Evolutionary conservation across 2,888 invertebrate genomes (phyloP), one percentile per base, ranked within the genome.

Genomic region (Sinohyriopsis cumingii): DNA sequence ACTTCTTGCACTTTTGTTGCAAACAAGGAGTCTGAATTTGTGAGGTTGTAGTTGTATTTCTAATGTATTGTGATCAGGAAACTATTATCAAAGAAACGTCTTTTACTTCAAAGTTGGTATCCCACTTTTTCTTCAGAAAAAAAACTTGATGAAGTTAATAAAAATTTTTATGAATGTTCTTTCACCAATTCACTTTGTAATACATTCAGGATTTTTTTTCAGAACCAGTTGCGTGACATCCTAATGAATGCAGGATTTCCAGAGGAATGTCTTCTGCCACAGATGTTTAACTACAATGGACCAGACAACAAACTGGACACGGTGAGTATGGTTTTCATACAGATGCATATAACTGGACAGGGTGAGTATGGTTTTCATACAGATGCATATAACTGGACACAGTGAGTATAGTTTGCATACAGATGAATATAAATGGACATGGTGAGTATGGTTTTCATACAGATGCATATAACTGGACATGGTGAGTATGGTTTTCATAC

Each of bases 241-340:
- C 90, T 95, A 18, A 91, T 94, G 91, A 91, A 93, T 45, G 91
- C 95, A 15, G 98, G 97, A 12, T 98, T 99, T 88, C 94, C 98
- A 0, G 98, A 98, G 87, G 95, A 96, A 86, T 93, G 95, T 57
- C 93, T 97, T 88, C 88, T 93, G 1, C 93, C 95, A 0, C 93
- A 93, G 73, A 92, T 93, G 3, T 93, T 96, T 91, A 94, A 95
- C 88, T 93, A 92, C 84, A 92, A 93, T 33, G 94, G 94, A 0
- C 93, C 95, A 0, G 96, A 97, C 89, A 93, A 94, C 70, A 87
- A 86, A 66, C 82, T 90, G 64, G 98, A 99, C 88, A 91, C 95
- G 70, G 94, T 91, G 69, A n/a, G 69, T 67, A 45, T 9, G 33
- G 33, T 33, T n/a, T 24, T 24, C 61, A 24, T 61, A n/a, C 28